Conservation (phyloP, 2,113 vertebrate species). For the Vulpes lagopus region DNA sequence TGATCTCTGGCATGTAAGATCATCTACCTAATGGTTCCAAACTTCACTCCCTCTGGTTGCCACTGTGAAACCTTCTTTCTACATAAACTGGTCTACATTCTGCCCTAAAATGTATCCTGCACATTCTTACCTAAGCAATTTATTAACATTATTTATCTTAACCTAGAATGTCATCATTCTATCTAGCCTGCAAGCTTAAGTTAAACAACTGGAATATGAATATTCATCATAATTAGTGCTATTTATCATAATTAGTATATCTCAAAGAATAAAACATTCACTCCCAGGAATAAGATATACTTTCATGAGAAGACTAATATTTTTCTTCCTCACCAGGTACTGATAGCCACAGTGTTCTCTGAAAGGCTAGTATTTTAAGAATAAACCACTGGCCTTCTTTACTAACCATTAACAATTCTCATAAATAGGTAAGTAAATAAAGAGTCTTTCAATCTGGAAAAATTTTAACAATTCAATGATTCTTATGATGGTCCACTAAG, state of each 20-base stretch:
- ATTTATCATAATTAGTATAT: slow-evolving; percentile 3
- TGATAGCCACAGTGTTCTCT: neutral
- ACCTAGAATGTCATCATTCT: neutral
- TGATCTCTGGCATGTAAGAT: neutral
- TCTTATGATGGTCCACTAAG: neutral
- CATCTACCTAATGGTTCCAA: neutral
- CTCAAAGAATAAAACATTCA: slow-evolving; percentile 2
- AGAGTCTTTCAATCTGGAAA: neutral
- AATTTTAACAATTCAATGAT: slow-evolving; percentile 7
- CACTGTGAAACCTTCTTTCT: neutral
- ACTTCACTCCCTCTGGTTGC: neutral
- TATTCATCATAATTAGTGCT: neutral
- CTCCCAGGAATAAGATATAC: neutral
- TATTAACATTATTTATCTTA: neutral
- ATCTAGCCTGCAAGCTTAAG: neutral
- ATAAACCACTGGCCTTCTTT: slow-evolving; percentile 14
- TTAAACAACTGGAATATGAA: neutral
- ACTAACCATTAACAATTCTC: slow-evolving; percentile 24
- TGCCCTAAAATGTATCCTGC: neutral
- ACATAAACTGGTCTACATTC: neutral
- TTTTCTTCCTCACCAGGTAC: neutral
- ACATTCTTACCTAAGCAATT: neutral
- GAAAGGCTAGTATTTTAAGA: neutral
- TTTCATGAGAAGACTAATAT: neutral
- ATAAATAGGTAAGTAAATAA: neutral